Evolutionary conservation across 2,797 vertebrate genomes (phyloP).

Genomic region (Erethizon dorsatum): DNA sequence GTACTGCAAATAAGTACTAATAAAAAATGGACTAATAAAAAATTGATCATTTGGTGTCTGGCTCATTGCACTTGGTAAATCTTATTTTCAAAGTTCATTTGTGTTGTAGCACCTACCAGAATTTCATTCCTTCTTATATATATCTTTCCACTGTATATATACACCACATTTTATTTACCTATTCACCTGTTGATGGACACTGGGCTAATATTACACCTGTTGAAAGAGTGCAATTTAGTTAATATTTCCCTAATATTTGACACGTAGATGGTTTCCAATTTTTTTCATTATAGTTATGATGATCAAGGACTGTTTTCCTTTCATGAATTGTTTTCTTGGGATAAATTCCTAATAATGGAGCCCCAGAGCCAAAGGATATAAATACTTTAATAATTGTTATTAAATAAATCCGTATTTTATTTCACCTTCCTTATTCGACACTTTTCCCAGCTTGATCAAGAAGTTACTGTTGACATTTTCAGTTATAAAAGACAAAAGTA

Average conservation of each 20-base stretch:
- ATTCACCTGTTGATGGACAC: neutral
- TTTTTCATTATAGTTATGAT: neutral
- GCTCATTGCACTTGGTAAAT: neutral
- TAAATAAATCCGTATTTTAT: slow-evolving; percentile 30
- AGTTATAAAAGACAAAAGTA: neutral
- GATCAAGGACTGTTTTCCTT: neutral
- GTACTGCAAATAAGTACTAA: neutral
- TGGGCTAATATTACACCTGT: neutral
- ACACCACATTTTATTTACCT: slow-evolving; percentile 6
- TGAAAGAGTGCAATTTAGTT: slow-evolving; percentile 1
- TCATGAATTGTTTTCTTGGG: slow-evolving; percentile 28
- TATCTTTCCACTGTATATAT: neutral
- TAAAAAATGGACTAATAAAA: neutral
- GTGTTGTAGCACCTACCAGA: neutral
- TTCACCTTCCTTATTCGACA: neutral
- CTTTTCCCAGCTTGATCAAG: neutral
- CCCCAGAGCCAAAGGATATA: neutral
- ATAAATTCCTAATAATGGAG: slow-evolving; percentile 61
- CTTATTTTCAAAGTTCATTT: neutral
- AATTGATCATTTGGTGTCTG: neutral
- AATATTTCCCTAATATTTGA: slow-evolving; percentile 36
- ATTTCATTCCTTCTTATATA: neutral
- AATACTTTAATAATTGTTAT: neutral
- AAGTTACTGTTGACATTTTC: neutral
- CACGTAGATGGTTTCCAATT: neutral